Evolutionary conservation across 2,888 invertebrate genomes (phyloP).

Genomic region (Orgyia antiqua): DNA sequence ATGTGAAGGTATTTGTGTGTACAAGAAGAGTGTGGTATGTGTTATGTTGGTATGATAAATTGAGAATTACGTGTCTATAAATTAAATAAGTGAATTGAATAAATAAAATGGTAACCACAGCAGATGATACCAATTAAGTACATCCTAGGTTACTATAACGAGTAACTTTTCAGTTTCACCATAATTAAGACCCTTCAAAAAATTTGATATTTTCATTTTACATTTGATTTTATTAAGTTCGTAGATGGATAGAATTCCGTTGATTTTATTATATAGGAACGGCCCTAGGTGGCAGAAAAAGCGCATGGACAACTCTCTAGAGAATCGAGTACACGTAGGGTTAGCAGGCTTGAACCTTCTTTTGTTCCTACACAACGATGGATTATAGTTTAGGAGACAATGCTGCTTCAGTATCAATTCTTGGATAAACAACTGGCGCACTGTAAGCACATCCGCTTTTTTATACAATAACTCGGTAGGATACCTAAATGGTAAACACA

Average conservation of each 20-base stretch:
- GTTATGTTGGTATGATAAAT: no score
- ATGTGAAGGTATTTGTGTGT: no score
- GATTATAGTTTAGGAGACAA: not conserved
- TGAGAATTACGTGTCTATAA: no score
- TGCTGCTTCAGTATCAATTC: not conserved
- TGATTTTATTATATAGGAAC: not conserved
- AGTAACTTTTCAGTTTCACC: no score
- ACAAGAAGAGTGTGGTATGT: no score
- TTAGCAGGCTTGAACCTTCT: not conserved
- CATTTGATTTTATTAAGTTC: not conserved
- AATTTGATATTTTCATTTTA: no score
- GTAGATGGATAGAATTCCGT: not conserved
- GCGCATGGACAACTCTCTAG: not conserved
- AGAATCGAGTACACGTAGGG: not conserved
- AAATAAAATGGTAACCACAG: no score
- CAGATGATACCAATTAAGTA: no score
- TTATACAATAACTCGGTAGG: not conserved
- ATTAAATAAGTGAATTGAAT: no score
- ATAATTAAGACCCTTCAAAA: no score
- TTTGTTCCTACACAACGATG: not conserved
- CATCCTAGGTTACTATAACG: no score
- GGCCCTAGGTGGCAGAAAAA: not conserved
- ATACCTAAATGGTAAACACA: not conserved
- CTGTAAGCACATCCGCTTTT: not conserved
- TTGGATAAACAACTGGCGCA: not conserved